Conservation (phyloP, 2,797 vertebrate genomes). For the Notolepis coatsorum region DNA sequence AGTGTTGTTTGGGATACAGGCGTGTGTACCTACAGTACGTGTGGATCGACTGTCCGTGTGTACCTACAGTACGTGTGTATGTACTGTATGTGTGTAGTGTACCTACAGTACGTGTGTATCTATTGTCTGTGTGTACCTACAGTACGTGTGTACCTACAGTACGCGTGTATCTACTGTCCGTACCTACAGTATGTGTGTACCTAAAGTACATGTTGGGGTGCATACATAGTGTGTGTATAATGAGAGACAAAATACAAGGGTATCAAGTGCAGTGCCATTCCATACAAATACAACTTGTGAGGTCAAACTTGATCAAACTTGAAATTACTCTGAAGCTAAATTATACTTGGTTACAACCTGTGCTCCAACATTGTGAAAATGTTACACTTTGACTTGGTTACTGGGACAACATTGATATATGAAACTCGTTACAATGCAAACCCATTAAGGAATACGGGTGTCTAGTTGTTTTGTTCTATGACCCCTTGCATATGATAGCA, state of each 20-base stretch:
- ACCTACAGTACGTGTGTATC: background rate
- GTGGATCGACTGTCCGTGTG: too few relatives aligned
- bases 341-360: background rate
- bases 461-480: background rate
- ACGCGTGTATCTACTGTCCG: background rate
- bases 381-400: conserved; percentile 1
- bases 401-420: too few relatives aligned
- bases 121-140: background rate
- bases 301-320: background rate
- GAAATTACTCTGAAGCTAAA: background rate
- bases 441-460: background rate
- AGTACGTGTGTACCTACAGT: background rate
- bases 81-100: background rate
- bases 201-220: background rate
- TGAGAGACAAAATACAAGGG: background rate
- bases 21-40: too few relatives aligned
- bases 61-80: too few relatives aligned
- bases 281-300: background rate
- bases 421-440: conserved; percentile 1
- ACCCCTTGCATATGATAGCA: conserved; percentile 13
- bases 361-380: conserved; percentile 24
- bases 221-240: background rate
- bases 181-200: background rate
- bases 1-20: too few relatives aligned
- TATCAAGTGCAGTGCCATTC: background rate